These are phyloP conservation scores for Drosophila sproati DNA, from an alignment of 1,140 invertebrate species.

Conservation along the genomic window DNA sequence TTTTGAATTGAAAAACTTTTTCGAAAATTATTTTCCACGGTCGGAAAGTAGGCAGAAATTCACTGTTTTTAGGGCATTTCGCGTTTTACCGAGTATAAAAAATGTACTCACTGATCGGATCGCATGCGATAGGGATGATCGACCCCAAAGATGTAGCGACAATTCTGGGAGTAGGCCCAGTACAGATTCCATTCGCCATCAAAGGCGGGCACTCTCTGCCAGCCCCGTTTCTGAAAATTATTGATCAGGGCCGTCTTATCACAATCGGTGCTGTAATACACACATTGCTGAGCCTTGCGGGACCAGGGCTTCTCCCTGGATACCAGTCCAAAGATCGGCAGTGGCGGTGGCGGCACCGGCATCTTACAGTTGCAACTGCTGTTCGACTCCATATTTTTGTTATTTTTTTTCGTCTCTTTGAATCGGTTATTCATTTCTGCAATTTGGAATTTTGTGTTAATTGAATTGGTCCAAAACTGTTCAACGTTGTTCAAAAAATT, in stretches of 20 bases:
- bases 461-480: not conserved
- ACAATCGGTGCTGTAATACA: conserved; percentile 64
- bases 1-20: no score
- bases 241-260: conserved; percentile 52
- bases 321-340: conserved; percentile 18
- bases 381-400: not conserved
- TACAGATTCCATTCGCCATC: conserved; percentile 70
- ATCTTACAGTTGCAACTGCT: conserved; percentile 12
- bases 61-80: no score
- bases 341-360: not conserved
- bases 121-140: conserved; percentile 76
- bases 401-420: conserved; percentile 7
- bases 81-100: no score
- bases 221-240: conserved; percentile 65
- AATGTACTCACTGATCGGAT: conserved; percentile 65
- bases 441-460: conserved; percentile 32
- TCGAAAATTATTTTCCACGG: no score
- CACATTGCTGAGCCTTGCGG: not conserved
- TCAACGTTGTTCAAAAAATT: conserved; percentile 1
- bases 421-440: conserved; percentile 19
- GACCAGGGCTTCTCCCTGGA: conserved; percentile 21
- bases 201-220: conserved; percentile 57
- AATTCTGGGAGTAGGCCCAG: conserved; percentile 67
- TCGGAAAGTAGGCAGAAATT: no score
- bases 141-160: conserved; percentile 68